Percentiles rank a stretch among this genome's conserved stretches.
These are phyloP conservation scores for Colius striatus DNA, from an alignment of 2,113 vertebrate species.

Conservation along the genomic window DNA sequence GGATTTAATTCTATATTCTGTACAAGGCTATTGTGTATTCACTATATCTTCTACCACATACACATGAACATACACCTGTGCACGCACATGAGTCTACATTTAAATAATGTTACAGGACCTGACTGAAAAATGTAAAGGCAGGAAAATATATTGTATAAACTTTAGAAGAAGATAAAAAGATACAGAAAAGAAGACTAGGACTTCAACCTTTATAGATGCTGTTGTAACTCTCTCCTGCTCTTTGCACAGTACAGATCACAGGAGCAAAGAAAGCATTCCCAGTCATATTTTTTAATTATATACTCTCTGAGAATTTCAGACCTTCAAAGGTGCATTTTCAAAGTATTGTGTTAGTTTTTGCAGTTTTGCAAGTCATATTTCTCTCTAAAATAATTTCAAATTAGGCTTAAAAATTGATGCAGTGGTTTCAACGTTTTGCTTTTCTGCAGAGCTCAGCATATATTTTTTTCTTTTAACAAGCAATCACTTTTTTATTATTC, in stretches of 20 bases:
- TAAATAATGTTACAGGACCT: not conserved
- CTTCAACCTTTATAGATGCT: not conserved
- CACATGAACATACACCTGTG: not conserved
- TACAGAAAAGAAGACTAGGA: not conserved
- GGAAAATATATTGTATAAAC: not conserved
- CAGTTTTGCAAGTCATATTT: not conserved
- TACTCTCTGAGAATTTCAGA: not conserved
- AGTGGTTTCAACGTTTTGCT: not conserved
- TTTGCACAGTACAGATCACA: not conserved
- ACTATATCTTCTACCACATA: not conserved
- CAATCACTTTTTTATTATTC: not conserved
- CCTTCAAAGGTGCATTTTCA: not conserved
- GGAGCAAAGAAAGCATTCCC: not conserved
- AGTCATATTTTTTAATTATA: not conserved
- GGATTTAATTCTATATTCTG: constrained; percentile 41
- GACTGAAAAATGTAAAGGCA: not conserved
- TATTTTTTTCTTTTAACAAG: not conserved
- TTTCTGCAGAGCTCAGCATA: not conserved
- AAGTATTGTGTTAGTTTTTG: not conserved
- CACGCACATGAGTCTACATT: not conserved
- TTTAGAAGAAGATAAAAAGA: not conserved
- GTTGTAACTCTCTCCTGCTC: not conserved
- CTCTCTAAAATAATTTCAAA: not conserved
- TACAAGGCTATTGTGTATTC: constrained; percentile 20
- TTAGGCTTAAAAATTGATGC: not conserved